Percentiles rank a stretch among this genome's conserved stretches.
Conservation (phyloP, 2,888 invertebrate species). For the Dasysyrphus albostriatus region DNA sequence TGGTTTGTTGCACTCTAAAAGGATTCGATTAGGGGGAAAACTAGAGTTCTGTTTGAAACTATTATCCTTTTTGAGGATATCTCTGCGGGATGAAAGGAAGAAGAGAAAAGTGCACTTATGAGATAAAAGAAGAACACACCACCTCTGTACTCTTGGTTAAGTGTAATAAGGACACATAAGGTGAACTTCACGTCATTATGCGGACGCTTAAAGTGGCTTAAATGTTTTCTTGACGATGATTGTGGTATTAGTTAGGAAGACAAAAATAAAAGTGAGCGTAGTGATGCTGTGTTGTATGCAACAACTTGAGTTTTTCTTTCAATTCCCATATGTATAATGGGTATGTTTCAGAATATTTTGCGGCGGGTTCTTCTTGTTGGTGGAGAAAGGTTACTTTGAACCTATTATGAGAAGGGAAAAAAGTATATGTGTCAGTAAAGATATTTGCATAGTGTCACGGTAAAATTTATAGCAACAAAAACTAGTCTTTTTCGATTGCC, state of each 20-base stretch:
- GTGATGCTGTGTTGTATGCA: conserved; percentile 3
- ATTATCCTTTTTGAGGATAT: conserved; percentile 40
- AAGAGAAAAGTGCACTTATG: conserved; percentile 36
- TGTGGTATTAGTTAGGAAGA: not conserved
- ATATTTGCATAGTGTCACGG: too few relatives aligned
- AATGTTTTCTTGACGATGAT: conserved; percentile 6
- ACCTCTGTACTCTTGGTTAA: conserved; percentile 17
- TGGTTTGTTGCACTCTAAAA: conserved; percentile 68
- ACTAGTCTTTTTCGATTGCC: too few relatives aligned
- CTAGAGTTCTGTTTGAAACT: conserved; percentile 40
- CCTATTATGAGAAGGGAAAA: not conserved
- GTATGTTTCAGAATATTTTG: conserved; percentile 8
- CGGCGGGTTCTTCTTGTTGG: not conserved
- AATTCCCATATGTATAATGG: not conserved
- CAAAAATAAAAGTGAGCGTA: not conserved
- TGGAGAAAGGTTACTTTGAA: not conserved
- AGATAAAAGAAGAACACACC: conserved; percentile 23
- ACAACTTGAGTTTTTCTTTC: not conserved
- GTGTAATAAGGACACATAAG: conserved; percentile 19
- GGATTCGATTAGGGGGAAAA: conserved; percentile 60
- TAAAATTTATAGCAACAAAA: too few relatives aligned
- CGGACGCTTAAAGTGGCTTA: conserved; percentile 37
- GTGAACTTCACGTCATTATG: conserved; percentile 47
- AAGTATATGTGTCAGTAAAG: not conserved
- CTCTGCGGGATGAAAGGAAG: not conserved